A percentile compares a stretch with the other conserved stretches of the same genome.
These are phyloP conservation scores for Polypedilum vanderplanki DNA, from an alignment of 1,140 invertebrate genomes.

Conservation along the genomic window DNA sequence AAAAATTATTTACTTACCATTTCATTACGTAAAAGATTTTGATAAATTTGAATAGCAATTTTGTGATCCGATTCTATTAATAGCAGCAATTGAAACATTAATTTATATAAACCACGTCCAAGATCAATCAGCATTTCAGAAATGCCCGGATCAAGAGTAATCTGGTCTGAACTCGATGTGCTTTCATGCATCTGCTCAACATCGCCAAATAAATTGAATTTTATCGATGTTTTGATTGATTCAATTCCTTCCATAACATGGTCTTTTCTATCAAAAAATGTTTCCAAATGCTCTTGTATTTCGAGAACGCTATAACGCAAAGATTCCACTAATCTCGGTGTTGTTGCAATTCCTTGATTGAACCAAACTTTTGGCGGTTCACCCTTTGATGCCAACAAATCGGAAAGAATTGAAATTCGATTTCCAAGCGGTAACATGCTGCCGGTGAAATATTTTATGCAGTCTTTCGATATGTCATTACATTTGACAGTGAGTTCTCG, in stretches of 20 bases:
- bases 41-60: constrained; percentile 59
- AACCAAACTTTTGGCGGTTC: constrained; percentile 71
- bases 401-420: constrained; percentile 57
- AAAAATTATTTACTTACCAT: constrained; percentile 34
- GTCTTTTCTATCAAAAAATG: constrained; percentile 85
- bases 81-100: constrained; percentile 87
- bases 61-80: constrained; percentile 89
- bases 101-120: constrained; percentile 78
- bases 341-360: constrained; percentile 53
- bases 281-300: constrained; percentile 91
- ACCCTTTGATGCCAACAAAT: constrained; percentile 52
- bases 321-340: constrained; percentile 61
- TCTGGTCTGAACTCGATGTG: constrained; percentile 36
- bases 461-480: constrained; percentile 42
- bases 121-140: constrained; percentile 60
- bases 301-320: constrained; percentile 86
- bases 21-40: constrained; percentile 43
- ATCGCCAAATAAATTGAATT: constrained; percentile 63
- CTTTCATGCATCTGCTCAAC: constrained; percentile 50
- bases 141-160: constrained; percentile 41
- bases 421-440: constrained; percentile 47
- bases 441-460: constrained; percentile 43
- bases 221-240: constrained; percentile 63
- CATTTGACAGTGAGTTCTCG: constrained; percentile 41
- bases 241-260: constrained; percentile 79